phyloP scores from a whole-genome alignment of 2,888 invertebrate genomes.

The Drepanosiphum platanoidis region DNA sequence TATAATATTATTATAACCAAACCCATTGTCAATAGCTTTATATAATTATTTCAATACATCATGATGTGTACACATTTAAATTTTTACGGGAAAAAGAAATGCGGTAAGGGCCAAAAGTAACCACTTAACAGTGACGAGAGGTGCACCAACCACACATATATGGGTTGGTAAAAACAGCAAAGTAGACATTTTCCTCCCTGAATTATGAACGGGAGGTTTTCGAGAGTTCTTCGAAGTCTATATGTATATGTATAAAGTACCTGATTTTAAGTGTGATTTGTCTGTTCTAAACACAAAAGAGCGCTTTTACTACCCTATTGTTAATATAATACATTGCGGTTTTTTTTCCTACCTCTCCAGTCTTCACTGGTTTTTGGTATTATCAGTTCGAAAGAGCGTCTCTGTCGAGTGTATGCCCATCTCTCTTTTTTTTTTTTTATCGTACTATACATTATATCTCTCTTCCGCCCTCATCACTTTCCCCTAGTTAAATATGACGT shows the following conservation, averaged over 20 bases:
- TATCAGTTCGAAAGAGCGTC: constrained; percentile 32
- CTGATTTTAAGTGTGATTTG: constrained; percentile 61
- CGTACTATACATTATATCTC: constrained; percentile 5
- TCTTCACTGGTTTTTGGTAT: constrained; percentile 39
- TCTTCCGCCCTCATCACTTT: background rate
- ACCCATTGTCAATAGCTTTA: background rate
- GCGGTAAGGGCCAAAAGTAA: constrained; percentile 25
- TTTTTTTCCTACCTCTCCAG: constrained; percentile 36
- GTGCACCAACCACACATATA: background rate
- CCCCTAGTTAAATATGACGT: background rate
- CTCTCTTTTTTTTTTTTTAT: too few species aligned
- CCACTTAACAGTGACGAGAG: constrained; percentile 46
- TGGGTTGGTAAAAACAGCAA: constrained; percentile 46
- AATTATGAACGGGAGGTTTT: constrained; percentile 48
- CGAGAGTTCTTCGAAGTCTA: constrained; percentile 23
- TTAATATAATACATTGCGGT: constrained; percentile 60
- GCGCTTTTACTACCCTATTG: constrained; percentile 52
- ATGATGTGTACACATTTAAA: background rate
- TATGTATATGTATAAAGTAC: constrained; percentile 33
- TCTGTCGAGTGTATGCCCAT: constrained; percentile 8
- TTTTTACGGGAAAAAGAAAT: background rate
- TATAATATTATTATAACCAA: background rate
- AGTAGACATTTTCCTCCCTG: constrained; percentile 53
- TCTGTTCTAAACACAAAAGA: constrained; percentile 61
- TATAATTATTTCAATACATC: constrained; percentile 7